These are phyloP conservation scores for Sciaenops ocellatus DNA, from an alignment of 2,797 vertebrate species.

Conservation along the genomic window DNA sequence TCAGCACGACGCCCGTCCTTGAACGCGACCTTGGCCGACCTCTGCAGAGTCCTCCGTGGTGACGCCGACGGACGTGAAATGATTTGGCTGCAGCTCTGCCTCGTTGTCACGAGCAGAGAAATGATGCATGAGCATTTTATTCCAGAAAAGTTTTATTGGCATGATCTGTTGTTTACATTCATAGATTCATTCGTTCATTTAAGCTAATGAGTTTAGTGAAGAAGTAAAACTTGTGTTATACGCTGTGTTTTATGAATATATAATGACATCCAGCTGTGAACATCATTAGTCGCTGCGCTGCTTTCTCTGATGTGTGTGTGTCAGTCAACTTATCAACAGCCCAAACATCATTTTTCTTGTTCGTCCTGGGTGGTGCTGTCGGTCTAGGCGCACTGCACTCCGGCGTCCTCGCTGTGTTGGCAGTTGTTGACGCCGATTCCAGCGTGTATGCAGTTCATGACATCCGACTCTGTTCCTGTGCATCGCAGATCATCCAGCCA, in stretches of 20 bases:
- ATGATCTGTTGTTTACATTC: background rate
- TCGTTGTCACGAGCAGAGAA: background rate
- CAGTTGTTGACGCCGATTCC: slow-evolving; percentile 86
- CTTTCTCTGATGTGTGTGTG: background rate
- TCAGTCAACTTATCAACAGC: background rate
- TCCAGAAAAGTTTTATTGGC: background rate
- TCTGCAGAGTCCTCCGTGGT: background rate
- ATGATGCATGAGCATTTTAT: background rate
- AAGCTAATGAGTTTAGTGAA: slow-evolving; percentile 8
- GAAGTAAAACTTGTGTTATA: background rate
- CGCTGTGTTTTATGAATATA: slow-evolving; percentile 6
- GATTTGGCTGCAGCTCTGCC: background rate
- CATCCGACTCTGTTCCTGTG: slow-evolving; percentile 69
- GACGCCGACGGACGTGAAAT: background rate
- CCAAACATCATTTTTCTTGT: background rate
- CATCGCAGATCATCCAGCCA: slow-evolving; percentile 89
- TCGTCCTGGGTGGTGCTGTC: background rate
- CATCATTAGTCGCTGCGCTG: background rate
- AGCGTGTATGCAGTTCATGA: slow-evolving; percentile 76
- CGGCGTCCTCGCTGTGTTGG: slow-evolving; percentile 86
- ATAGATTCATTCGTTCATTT: background rate
- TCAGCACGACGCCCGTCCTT: background rate
- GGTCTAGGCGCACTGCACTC: slow-evolving; percentile 78
- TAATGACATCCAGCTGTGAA: slow-evolving; percentile 24
- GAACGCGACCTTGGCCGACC: slow-evolving; percentile 15